Percentiles rank a stretch among this genome's conserved stretches.
Conservation (phyloP, 1,140 invertebrate genomes). For the Drosophila tani region DNA sequence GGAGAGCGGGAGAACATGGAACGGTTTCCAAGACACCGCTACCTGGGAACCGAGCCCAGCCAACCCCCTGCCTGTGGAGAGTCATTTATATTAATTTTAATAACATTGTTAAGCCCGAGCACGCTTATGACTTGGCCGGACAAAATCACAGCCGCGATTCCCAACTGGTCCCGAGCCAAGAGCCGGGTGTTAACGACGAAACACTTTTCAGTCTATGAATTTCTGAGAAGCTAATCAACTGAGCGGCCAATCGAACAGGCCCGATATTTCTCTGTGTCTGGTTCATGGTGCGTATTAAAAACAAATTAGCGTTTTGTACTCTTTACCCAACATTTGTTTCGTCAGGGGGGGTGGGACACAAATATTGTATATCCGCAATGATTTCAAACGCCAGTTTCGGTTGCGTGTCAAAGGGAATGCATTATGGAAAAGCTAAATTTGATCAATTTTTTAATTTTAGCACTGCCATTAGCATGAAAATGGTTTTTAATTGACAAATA, state of each 20-base stretch:
- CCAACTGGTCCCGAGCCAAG: conserved; percentile 2
- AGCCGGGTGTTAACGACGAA: conserved; percentile 73
- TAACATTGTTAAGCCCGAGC: conserved; percentile 76
- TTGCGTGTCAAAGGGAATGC: conserved; percentile 48
- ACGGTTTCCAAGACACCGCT: conserved; percentile 53
- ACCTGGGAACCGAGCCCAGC: conserved; percentile 33
- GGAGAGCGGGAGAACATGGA: conserved; percentile 49
- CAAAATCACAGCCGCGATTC: conserved; percentile 2
- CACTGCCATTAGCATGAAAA: conserved; percentile 72
- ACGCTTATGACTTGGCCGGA: conserved; percentile 22
- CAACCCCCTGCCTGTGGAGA: conserved; percentile 48
- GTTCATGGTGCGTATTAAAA: conserved; percentile 69
- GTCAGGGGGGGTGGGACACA: conserved; percentile 29
- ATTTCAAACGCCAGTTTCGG: conserved; percentile 29
- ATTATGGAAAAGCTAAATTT: conserved; percentile 34
- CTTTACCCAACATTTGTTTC: conserved; percentile 15
- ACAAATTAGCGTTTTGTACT: conserved; percentile 75
- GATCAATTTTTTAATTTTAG: conserved; percentile 45
- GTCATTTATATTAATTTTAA: conserved; percentile 84
- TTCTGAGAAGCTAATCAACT: conserved; percentile 71
- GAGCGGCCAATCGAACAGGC: conserved; percentile 13
- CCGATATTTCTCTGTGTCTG: conserved; percentile 5
- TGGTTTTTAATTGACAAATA: conserved; percentile 77
- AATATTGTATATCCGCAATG: neutral
- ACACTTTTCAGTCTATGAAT: conserved; percentile 78